Conservation (phyloP, 2,888 invertebrate species). For the Dynastes tityus region DNA sequence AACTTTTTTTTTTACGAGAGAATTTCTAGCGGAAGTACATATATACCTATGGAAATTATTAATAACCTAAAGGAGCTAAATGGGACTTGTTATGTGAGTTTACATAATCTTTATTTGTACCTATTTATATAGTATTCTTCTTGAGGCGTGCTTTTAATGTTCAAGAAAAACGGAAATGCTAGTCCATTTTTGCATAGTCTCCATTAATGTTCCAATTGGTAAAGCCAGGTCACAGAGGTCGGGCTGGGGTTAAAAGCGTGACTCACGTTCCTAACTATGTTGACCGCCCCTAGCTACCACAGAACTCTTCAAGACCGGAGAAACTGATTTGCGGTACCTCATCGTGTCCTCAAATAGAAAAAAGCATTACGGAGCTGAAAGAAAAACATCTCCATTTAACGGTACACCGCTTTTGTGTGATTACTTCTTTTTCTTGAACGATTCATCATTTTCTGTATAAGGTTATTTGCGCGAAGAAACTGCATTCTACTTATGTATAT, state of each 20-base stretch:
- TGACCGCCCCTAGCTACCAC: conserved; percentile 50
- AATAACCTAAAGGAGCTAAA: too few species aligned
- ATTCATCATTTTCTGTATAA: background rate
- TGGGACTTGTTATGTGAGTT: too few species aligned
- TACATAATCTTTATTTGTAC: too few species aligned
- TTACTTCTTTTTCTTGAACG: background rate
- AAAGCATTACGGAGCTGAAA: background rate
- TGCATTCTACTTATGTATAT: background rate
- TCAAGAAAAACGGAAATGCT: background rate
- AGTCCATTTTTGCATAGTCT: conserved; percentile 8
- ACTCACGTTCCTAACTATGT: conserved; percentile 52
- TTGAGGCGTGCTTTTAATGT: too few species aligned
- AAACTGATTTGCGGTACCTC: conserved; percentile 40
- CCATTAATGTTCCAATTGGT: conserved; percentile 41
- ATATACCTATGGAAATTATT: too few species aligned
- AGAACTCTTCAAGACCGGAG: conserved; percentile 27
- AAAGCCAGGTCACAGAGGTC: conserved; percentile 51
- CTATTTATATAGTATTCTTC: too few species aligned
- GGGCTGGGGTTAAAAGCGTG: conserved; percentile 52
- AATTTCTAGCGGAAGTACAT: too few species aligned
- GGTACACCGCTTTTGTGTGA: conserved; percentile 3
- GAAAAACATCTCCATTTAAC: conserved; percentile 13
- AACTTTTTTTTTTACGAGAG: too few species aligned
- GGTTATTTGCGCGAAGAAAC: background rate
- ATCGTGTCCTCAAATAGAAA: conserved; percentile 29